Conservation (phyloP, 1,140 invertebrate genomes). For the Scylla paramamosain region DNA sequence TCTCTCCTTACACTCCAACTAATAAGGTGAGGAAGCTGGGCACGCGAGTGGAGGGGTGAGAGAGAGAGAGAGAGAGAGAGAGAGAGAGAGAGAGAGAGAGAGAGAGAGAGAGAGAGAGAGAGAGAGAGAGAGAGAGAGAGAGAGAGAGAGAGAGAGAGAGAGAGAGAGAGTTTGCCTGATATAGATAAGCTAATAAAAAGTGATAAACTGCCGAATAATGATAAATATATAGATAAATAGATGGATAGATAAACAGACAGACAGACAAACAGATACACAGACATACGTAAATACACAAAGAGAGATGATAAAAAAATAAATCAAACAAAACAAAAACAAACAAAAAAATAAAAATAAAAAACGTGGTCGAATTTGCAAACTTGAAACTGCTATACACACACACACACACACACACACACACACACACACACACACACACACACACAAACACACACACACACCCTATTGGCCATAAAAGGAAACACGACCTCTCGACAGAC, state of each 20-base stretch:
- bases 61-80: neutral
- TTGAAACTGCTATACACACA: no score
- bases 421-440: neutral
- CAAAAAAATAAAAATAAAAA: neutral
- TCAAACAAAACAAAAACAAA: neutral
- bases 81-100: neutral
- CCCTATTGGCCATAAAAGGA: constrained; percentile 1
- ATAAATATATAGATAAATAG: neutral
- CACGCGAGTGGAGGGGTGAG: neutral
- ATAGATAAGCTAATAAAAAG: neutral
- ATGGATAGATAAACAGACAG: neutral
- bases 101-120: neutral
- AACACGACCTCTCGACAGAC: neutral
- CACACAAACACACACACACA: constrained; percentile 21
- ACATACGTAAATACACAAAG: neutral
- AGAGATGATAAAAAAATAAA: neutral
- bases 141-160: neutral
- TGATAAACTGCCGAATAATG: neutral
- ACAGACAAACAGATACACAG: constrained; percentile 18
- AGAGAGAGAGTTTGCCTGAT: neutral
- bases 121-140: neutral
- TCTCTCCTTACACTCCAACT: constrained; percentile 64
- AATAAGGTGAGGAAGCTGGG: constrained; percentile 60
- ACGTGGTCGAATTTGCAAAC: neutral
- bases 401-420: neutral